Conservation (phyloP, 2,888 invertebrate genomes). For the Oscheius onirici region DNA sequence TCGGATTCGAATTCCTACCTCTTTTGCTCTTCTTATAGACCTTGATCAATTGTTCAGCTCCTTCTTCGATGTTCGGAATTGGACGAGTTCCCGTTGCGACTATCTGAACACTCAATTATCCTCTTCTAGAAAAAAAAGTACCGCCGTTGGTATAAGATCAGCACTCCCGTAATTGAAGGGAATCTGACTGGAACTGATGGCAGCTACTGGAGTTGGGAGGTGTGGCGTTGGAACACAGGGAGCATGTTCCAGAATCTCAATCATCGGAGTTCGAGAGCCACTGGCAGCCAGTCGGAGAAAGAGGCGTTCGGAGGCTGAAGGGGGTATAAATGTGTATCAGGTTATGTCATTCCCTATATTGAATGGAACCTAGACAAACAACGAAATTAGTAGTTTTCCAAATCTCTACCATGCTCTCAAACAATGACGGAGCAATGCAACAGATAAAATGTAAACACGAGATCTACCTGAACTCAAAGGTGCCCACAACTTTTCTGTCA, state of each 20-base stretch:
- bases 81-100: background rate
- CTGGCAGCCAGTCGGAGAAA: conserved; percentile 19
- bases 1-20: conserved; percentile 26
- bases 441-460: too few relatives aligned
- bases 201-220: conserved; percentile 6
- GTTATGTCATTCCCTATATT: too few relatives aligned
- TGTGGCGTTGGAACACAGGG: conserved; percentile 28
- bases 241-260: conserved; percentile 21
- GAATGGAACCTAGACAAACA: too few relatives aligned
- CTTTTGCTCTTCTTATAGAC: conserved; percentile 41
- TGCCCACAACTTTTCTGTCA: too few relatives aligned
- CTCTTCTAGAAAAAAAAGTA: conserved; percentile 8
- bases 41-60: conserved; percentile 39
- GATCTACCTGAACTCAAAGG: too few relatives aligned
- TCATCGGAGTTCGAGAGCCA: conserved; percentile 5
- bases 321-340: background rate
- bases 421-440: too few relatives aligned
- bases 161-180: conserved; percentile 2
- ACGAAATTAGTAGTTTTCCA: too few relatives aligned
- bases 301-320: conserved; percentile 18
- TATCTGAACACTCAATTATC: background rate
- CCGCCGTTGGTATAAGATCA: conserved; percentile 18
- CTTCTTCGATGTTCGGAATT: conserved; percentile 23
- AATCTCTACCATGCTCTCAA: too few relatives aligned
- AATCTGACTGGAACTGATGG: background rate